Evolutionary conservation across 1,140 invertebrate species (phyloP).

Genomic region (Sitophilus oryzae): DNA sequence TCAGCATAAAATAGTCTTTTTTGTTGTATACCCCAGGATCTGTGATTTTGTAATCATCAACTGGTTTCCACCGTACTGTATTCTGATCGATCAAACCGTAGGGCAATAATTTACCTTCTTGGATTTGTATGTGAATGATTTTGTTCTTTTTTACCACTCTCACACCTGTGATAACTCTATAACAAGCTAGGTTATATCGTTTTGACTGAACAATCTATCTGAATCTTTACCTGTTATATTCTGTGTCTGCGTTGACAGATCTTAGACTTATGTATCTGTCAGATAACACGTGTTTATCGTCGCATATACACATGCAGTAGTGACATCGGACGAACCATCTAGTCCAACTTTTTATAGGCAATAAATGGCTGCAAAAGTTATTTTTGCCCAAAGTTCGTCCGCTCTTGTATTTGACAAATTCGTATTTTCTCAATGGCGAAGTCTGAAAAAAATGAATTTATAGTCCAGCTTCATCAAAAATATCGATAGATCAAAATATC

Average conservation of each 20-base stretch:
- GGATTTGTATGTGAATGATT: conserved; percentile 71
- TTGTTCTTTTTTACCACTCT: conserved; percentile 62
- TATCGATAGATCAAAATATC: conserved; percentile 37
- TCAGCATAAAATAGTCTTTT: conserved; percentile 64
- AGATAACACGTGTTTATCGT: conserved; percentile 60
- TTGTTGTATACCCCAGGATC: conserved; percentile 47
- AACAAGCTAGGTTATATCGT: not conserved
- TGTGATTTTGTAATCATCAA: conserved; percentile 52
- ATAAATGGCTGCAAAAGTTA: conserved; percentile 49
- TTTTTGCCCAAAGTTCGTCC: conserved; percentile 57
- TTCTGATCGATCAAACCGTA: conserved; percentile 56
- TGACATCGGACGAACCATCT: conserved; percentile 75
- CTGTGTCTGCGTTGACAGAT: conserved; percentile 40
- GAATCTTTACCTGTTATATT: conserved; percentile 52
- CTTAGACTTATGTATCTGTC: conserved; percentile 74
- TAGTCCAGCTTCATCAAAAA: not conserved
- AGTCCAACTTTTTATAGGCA: conserved; percentile 79
- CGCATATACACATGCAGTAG: conserved; percentile 81
- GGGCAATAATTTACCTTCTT: conserved; percentile 59
- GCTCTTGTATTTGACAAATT: conserved; percentile 76
- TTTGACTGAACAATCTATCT: not conserved
- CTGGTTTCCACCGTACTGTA: conserved; percentile 55
- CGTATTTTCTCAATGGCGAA: conserved; percentile 52
- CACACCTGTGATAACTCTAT: conserved; percentile 69
- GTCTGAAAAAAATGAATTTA: not conserved